Conservation (phyloP, 1,140 invertebrate species). For the Doryteuthis pealeii region DNA sequence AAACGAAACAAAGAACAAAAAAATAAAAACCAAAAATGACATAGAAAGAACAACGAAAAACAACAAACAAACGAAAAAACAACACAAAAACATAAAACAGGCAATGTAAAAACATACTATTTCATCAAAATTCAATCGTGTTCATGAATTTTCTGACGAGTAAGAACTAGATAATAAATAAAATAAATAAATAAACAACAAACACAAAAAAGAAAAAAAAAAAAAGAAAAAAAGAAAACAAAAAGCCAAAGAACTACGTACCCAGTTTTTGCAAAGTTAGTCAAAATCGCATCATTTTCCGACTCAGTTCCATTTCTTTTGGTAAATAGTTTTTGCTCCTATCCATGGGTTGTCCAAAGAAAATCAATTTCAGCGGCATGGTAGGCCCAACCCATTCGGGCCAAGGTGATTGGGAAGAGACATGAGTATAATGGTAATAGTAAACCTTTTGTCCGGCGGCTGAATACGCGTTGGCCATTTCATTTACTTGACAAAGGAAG, state of each 20-base stretch:
- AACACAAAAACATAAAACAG: too few species aligned
- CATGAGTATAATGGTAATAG: conserved; percentile 91
- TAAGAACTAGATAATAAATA: not conserved
- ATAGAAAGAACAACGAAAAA: too few species aligned
- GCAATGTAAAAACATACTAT: too few species aligned
- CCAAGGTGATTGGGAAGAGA: conserved; percentile 81
- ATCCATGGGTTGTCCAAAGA: conserved; percentile 83
- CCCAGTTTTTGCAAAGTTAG: conserved; percentile 95
- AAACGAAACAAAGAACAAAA: too few species aligned
- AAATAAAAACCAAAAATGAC: too few species aligned
- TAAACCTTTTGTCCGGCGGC: conserved; percentile 71
- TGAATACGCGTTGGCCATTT: conserved; percentile 86
- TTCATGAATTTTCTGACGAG: too few species aligned
- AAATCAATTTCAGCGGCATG: conserved; percentile 93
- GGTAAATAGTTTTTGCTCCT: conserved; percentile 72
- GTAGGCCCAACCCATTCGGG: conserved; percentile 90
- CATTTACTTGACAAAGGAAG: conserved; percentile 93
- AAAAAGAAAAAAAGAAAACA: not conserved
- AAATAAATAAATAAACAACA: not conserved
- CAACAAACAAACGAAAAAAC: too few species aligned
- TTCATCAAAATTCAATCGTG: too few species aligned
- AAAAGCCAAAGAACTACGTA: conserved; percentile 63
- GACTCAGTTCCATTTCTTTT: conserved; percentile 81
- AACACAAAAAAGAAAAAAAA: not conserved
- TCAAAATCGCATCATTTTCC: conserved; percentile 88